Evolutionary conservation across 2,113 vertebrate species (phyloP).

Genomic region (Equus quagga): DNA sequence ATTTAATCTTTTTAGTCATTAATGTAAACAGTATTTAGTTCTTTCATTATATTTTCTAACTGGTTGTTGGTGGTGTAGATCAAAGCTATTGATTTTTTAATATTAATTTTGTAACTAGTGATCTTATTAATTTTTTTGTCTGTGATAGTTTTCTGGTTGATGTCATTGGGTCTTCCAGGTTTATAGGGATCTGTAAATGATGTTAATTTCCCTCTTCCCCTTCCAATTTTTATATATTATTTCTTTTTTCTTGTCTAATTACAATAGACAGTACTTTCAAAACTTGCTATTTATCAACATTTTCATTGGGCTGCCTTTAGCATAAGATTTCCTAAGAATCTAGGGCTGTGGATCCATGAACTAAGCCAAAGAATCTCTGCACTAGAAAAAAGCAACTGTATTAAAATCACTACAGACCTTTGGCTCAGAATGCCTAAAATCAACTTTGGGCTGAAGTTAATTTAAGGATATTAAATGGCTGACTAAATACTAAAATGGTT

Average conservation of each 20-base stretch:
- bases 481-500: constrained; percentile 63
- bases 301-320: background rate
- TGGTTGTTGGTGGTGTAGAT: background rate
- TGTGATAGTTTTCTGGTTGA: background rate
- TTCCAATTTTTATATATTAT: background rate
- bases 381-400: constrained; percentile 41
- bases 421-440: constrained; percentile 36
- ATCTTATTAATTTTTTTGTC: constrained; percentile 29
- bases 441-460: constrained; percentile 42
- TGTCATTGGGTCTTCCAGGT: constrained; percentile 39
- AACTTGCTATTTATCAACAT: constrained; percentile 23
- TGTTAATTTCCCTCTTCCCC: background rate
- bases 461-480: constrained; percentile 44
- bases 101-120: constrained; percentile 43
- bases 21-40: constrained; percentile 1
- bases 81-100: constrained; percentile 38
- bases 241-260: constrained; percentile 62
- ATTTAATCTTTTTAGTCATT: constrained; percentile 16
- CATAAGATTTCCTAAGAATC: constrained; percentile 22
- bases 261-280: constrained; percentile 33
- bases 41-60: constrained; percentile 42
- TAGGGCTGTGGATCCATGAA: background rate
- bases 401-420: constrained; percentile 48
- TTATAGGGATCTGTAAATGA: constrained; percentile 13
- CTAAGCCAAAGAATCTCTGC: constrained; percentile 24